These are phyloP conservation scores for Tiaroga cobitis DNA, from an alignment of 2,797 vertebrate species.

Conservation along the genomic window DNA sequence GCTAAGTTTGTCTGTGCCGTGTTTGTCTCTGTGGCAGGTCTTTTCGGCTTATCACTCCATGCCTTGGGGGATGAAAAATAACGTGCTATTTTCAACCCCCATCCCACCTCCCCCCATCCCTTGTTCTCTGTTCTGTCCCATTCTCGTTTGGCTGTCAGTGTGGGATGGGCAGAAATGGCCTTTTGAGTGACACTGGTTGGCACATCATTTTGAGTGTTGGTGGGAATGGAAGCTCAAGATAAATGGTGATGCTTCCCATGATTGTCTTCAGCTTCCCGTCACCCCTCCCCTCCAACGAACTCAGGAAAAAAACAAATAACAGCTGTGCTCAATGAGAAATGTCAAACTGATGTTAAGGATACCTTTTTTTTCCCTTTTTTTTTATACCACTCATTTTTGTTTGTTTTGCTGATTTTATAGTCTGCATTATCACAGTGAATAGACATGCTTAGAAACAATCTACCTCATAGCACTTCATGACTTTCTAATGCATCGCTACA, in stretches of 20 bases:
- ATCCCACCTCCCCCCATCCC: conserved; percentile 60
- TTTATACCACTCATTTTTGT: background rate
- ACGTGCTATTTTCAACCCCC: conserved; percentile 29
- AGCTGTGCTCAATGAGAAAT: conserved; percentile 38
- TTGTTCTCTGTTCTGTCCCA: conserved; percentile 27
- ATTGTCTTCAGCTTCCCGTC: conserved; percentile 59
- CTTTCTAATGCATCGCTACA: background rate
- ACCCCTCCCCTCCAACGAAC: conserved; percentile 17
- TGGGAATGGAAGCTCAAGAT: conserved; percentile 69
- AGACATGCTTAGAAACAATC: background rate
- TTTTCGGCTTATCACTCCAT: conserved; percentile 8
- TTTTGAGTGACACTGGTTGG: conserved; percentile 78
- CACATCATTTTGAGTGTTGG: conserved; percentile 70
- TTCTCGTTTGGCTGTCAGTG: conserved; percentile 40
- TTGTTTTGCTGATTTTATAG: conserved; percentile 24
- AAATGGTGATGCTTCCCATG: conserved; percentile 71
- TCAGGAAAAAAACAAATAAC: conserved; percentile 40
- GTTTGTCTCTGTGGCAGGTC: conserved; percentile 8
- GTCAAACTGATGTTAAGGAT: conserved; percentile 28
- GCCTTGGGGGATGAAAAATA: conserved; percentile 25
- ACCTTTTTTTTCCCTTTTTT: background rate
- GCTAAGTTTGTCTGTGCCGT: background rate
- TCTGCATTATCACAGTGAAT: conserved; percentile 3
- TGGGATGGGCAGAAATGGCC: conserved; percentile 76
- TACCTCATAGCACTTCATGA: background rate